Percentiles rank a stretch among this genome's conserved stretches.
Evolutionary conservation across 2,888 invertebrate species (phyloP).

Genomic region (Drosophila merina): DNA sequence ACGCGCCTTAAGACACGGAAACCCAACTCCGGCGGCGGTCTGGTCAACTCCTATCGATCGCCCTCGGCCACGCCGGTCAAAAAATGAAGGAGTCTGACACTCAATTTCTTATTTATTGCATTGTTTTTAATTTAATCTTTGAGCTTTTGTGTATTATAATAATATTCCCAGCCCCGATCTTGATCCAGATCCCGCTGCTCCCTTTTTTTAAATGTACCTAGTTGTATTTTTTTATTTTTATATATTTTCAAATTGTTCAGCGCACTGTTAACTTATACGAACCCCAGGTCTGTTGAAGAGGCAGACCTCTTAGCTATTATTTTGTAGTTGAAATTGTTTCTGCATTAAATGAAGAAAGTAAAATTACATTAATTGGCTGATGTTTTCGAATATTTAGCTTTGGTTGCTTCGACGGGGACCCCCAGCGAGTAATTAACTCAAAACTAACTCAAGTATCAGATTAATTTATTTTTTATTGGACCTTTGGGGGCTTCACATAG

Average conservation of each 20-base stretch:
- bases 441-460: background rate
- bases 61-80: conserved; percentile 72
- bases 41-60: conserved; percentile 77
- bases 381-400: background rate
- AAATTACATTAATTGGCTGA: conserved; percentile 5
- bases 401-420: too few relatives aligned
- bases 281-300: conserved; percentile 41
- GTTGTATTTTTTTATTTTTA: conserved; percentile 59
- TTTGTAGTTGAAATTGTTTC: conserved; percentile 74
- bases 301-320: conserved; percentile 61
- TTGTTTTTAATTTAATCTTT: conserved; percentile 61
- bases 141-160: conserved; percentile 69
- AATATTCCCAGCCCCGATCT: conserved; percentile 15
- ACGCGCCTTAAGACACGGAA: conserved; percentile 90
- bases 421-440: background rate
- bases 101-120: conserved; percentile 67
- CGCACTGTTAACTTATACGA: conserved; percentile 71
- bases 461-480: conserved; percentile 29
- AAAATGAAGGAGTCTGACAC: conserved; percentile 46
- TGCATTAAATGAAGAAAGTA: conserved; percentile 58
- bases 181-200: conserved; percentile 4
- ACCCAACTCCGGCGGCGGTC: conserved; percentile 56
- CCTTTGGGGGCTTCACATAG: conserved; percentile 54
- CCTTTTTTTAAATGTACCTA: conserved; percentile 32
- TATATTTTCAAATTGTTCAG: conserved; percentile 64